These are phyloP conservation scores for Varroa destructor DNA, from an alignment of 1,140 invertebrate species.

Conservation along the genomic window DNA sequence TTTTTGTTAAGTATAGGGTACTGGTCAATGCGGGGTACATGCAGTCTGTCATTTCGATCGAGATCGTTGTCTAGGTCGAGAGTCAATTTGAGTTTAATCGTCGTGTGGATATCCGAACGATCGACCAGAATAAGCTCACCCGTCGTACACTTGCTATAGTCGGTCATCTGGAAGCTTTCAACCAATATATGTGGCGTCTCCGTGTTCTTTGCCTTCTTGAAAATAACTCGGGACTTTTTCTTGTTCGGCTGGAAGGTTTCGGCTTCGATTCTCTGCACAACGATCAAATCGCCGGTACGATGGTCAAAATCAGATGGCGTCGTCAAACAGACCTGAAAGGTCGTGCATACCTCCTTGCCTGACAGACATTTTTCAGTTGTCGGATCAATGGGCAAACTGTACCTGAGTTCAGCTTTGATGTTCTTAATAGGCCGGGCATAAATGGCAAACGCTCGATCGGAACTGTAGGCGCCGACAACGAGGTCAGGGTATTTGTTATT, in stretches of 20 bases:
- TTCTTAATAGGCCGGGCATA: conserved; percentile 29
- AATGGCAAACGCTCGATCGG: conserved; percentile 50
- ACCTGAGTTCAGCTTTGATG: conserved; percentile 23
- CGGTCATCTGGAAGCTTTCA: neutral
- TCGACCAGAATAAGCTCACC: conserved; percentile 16
- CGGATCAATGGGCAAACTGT: neutral
- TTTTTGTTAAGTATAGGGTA: conserved; percentile 18
- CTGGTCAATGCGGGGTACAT: neutral
- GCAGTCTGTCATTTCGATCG: neutral
- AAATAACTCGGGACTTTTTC: conserved; percentile 65
- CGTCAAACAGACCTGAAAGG: conserved; percentile 1
- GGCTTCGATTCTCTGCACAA: conserved; percentile 61
- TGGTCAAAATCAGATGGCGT: neutral
- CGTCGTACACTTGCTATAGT: neutral
- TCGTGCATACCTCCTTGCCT: neutral
- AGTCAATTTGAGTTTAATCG: conserved; percentile 10
- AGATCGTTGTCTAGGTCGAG: conserved; percentile 1
- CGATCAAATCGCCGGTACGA: conserved; percentile 41
- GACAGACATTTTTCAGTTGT: neutral
- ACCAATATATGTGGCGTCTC: conserved; percentile 9
- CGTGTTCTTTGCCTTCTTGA: conserved; percentile 39
- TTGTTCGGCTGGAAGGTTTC: conserved; percentile 58
- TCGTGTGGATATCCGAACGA: conserved; percentile 21
- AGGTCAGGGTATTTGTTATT: conserved; percentile 81
- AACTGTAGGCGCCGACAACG: conserved; percentile 70